Percentiles rank a stretch among this genome's conserved stretches.
phyloP scores from a whole-genome alignment of 2,113 vertebrate species.

The Lates calcarifer region DNA sequence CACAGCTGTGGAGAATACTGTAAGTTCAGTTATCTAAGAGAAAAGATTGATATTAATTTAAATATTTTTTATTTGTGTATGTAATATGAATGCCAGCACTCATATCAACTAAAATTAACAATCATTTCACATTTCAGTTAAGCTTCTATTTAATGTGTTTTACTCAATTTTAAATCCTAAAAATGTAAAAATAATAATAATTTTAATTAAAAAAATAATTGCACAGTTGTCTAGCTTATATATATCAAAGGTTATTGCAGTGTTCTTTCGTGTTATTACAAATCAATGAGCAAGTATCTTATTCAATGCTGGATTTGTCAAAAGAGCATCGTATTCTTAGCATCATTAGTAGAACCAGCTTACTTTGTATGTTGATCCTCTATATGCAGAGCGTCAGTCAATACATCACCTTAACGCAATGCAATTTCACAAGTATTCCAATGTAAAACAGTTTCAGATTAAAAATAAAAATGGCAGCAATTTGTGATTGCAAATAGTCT shows the following conservation, averaged over 20 bases:
- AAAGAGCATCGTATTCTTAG: not conserved
- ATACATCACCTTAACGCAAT: not conserved
- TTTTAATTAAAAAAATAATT: no score
- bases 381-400: not conserved
- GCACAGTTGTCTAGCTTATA: slow-evolving; percentile 28
- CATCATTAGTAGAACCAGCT: not conserved
- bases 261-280: slow-evolving; percentile 1
- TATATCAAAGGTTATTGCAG: not conserved
- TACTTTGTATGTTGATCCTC: not conserved
- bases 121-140: slow-evolving; percentile 19
- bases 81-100: slow-evolving; percentile 79
- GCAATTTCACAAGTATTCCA: not conserved
- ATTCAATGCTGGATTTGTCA: not conserved
- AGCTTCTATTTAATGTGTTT: not conserved
- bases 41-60: slow-evolving; percentile 1
- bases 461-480: not conserved
- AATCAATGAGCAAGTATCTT: not conserved
- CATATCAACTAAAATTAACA: slow-evolving; percentile 47
- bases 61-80: slow-evolving; percentile 32
- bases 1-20: not conserved
- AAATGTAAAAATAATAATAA: slow-evolving; percentile 32
- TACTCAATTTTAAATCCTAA: not conserved
- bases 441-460: not conserved
- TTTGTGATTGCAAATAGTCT: not conserved
- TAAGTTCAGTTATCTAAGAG: not conserved